Percentiles rank a stretch among this genome's conserved stretches.
phyloP scores from a whole-genome alignment of 2,113 vertebrate genomes.

The Lampris incognitus region DNA sequence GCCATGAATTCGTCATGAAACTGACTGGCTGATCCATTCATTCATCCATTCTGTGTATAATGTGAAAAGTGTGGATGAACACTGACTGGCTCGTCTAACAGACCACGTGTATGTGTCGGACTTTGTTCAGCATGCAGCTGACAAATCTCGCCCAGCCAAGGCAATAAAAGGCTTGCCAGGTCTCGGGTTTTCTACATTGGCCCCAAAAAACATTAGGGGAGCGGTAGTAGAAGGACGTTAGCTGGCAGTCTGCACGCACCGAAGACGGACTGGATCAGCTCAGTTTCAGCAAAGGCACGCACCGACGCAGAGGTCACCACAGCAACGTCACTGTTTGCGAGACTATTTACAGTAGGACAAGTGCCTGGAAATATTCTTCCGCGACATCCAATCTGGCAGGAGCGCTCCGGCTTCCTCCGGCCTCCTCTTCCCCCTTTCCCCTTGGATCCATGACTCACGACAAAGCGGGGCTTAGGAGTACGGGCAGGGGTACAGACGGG shows the following conservation, averaged over 20 bases:
- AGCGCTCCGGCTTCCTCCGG: not conserved
- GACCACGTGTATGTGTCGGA: too few species aligned
- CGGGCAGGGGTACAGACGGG: conserved; percentile 62
- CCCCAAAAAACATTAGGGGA: not conserved
- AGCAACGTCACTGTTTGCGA: conserved; percentile 67
- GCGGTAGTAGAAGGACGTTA: not conserved
- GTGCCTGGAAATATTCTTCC: conserved; percentile 76
- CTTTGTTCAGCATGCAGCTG: too few species aligned
- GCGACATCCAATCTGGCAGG: conserved; percentile 47
- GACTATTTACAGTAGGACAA: conserved; percentile 68
- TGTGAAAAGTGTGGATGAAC: too few species aligned
- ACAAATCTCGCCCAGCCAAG: not conserved
- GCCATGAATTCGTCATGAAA: not conserved
- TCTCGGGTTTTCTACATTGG: conserved; percentile 11
- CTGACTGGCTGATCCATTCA: not conserved
- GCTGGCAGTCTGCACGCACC: conserved; percentile 6
- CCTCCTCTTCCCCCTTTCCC: not conserved
- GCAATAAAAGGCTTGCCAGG: not conserved
- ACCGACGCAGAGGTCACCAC: conserved; percentile 57
- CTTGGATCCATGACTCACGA: conserved; percentile 70
- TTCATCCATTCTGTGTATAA: not conserved
- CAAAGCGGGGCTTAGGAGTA: conserved; percentile 54
- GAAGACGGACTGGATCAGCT: conserved; percentile 17
- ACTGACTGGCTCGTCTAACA: too few species aligned
- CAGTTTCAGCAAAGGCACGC: conserved; percentile 20